These are phyloP conservation scores for Daubentonia madagascariensis DNA, from an alignment of 2,113 vertebrate genomes.

Conservation along the genomic window DNA sequence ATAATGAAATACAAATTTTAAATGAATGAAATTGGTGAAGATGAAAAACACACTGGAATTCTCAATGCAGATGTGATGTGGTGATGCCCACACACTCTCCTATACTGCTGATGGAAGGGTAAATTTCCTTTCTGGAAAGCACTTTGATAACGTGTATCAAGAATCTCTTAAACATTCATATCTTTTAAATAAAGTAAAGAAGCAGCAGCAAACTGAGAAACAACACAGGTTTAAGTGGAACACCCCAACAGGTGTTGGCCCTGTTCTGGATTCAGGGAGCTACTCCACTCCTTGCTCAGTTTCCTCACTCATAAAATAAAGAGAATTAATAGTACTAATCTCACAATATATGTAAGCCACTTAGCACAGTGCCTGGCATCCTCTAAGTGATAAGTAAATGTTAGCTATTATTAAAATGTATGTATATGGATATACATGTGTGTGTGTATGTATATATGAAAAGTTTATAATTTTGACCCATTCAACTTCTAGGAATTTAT, in stretches of 20 bases:
- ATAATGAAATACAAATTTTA: slow-evolving; percentile 4
- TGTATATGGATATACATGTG: neutral
- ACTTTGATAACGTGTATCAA: neutral
- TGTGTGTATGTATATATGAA: neutral
- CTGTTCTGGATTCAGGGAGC: neutral
- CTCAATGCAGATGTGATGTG: neutral
- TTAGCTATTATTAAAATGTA: neutral
- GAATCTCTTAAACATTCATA: neutral
- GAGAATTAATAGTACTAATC: neutral
- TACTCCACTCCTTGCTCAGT: neutral
- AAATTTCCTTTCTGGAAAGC: neutral
- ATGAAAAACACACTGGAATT: slow-evolving; percentile 16
- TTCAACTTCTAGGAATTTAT: slow-evolving; percentile 26
- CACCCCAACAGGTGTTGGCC: neutral
- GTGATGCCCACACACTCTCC: neutral
- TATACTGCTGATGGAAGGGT: neutral
- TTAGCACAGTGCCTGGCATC: neutral
- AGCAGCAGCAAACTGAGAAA: neutral
- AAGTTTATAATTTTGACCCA: neutral
- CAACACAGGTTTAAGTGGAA: neutral
- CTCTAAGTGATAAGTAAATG: neutral
- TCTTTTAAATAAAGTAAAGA: neutral
- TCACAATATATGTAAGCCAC: neutral
- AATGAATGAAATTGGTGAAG: slow-evolving; percentile 7
- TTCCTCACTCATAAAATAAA: slow-evolving; percentile 21